A percentile compares a stretch with the other conserved stretches of the same genome.
These are phyloP conservation scores for Fragum whitleyi DNA, from an alignment of 2,888 invertebrate species.

Conservation along the genomic window DNA sequence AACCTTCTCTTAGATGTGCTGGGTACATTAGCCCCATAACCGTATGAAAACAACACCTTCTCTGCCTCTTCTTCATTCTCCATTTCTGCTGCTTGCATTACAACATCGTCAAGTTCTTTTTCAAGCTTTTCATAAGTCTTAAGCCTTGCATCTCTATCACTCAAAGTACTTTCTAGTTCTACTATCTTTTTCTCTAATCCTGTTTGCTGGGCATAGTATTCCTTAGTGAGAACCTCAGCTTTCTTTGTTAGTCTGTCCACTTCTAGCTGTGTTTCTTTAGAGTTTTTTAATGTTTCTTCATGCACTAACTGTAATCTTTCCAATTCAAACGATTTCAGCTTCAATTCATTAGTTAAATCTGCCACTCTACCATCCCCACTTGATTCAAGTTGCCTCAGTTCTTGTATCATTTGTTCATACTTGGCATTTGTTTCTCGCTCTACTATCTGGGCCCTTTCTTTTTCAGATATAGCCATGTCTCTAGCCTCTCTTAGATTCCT, in stretches of 20 bases:
- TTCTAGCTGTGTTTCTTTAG: constrained; percentile 82
- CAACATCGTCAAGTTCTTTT: constrained; percentile 84
- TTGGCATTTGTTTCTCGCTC: constrained; percentile 81
- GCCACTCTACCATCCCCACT: constrained; percentile 78
- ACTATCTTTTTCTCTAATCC: constrained; percentile 79
- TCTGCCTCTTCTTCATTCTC: constrained; percentile 84
- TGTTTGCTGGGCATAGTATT: constrained; percentile 83
- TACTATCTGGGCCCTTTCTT: constrained; percentile 77
- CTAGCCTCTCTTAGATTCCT: constrained; percentile 83
- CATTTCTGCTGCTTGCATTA: constrained; percentile 85
- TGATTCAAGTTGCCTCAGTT: constrained; percentile 82
- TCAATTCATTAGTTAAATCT: constrained; percentile 83
- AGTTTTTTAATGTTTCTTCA: constrained; percentile 82
- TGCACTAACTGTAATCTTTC: constrained; percentile 83
- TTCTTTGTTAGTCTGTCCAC: constrained; percentile 84
- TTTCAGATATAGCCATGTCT: constrained; percentile 83
- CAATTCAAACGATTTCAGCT: constrained; percentile 84
- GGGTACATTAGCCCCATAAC: constrained; percentile 85
- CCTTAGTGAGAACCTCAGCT: constrained; percentile 83
- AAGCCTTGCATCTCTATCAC: constrained; percentile 80
- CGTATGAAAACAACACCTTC: constrained; percentile 83
- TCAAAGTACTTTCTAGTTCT: constrained; percentile 81
- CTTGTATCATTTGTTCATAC: constrained; percentile 82
- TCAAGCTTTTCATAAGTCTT: constrained; percentile 84
- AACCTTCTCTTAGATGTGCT: constrained; percentile 83